Percentiles rank a stretch among this genome's conserved stretches.
Conservation (phyloP, 2,113 vertebrate species). For the Campylomormyrus numenius region DNA sequence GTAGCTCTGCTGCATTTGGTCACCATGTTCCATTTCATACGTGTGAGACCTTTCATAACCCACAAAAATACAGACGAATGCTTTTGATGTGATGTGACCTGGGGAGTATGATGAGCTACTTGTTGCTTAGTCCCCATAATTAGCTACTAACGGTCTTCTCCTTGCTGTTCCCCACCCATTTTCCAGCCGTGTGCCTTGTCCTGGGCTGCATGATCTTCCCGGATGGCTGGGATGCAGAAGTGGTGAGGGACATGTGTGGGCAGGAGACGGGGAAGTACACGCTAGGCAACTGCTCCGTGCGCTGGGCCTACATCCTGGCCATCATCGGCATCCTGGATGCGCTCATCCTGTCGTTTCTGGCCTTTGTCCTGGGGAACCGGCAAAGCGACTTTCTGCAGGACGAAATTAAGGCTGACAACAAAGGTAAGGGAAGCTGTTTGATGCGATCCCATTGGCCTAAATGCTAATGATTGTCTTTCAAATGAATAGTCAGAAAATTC, state of each 20-base stretch:
- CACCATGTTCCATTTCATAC: not conserved
- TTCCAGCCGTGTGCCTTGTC: conserved; percentile 80
- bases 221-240: conserved; percentile 85
- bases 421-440: conserved; percentile 59
- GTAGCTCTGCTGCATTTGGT: too few relatives aligned
- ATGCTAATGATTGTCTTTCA: not conserved
- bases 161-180: not conserved
- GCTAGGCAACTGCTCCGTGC: conserved; percentile 83
- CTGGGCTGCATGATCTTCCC: conserved; percentile 90
- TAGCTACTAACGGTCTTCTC: not conserved
- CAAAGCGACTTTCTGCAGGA: conserved; percentile 81
- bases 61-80: not conserved
- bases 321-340: conserved; percentile 89
- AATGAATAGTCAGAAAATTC: too few relatives aligned
- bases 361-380: conserved; percentile 88
- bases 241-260: conserved; percentile 84
- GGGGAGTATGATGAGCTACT: not conserved
- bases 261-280: conserved; percentile 83
- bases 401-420: conserved; percentile 79
- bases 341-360: conserved; percentile 88
- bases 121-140: not conserved
- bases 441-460: not conserved
- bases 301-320: conserved; percentile 89
- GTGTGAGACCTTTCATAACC: not conserved
- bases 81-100: not conserved